Percentiles rank a stretch among this genome's conserved stretches.
These are phyloP conservation scores for Lochmaea crataegi DNA, from an alignment of 2,888 invertebrate genomes.

Conservation along the genomic window DNA sequence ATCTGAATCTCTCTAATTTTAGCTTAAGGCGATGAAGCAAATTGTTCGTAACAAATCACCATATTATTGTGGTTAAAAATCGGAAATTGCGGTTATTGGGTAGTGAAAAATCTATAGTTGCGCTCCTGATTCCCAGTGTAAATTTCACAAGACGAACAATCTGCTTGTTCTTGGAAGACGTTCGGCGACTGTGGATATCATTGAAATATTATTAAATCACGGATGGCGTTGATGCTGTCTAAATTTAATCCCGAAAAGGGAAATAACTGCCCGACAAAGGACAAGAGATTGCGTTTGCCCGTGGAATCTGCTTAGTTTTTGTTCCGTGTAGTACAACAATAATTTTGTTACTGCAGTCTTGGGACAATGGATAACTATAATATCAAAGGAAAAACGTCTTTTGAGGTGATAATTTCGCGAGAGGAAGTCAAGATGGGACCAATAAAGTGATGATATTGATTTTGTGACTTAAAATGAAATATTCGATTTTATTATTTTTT, in stretches of 20 bases:
- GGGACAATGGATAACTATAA: background rate
- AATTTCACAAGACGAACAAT: background rate
- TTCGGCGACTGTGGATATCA: conserved; percentile 19
- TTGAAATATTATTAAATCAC: conserved; percentile 28
- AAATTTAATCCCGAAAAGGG: conserved; percentile 10
- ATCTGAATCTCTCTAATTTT: too few relatives aligned
- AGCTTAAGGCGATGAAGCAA: too few relatives aligned
- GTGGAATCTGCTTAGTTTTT: conserved; percentile 6
- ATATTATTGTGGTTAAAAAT: too few relatives aligned
- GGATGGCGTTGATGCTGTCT: conserved; percentile 1
- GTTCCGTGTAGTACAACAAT: background rate
- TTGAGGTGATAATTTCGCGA: too few relatives aligned
- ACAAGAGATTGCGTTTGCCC: conserved; percentile 8
- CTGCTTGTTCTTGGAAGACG: conserved; percentile 7
- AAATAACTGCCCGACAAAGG: conserved; percentile 14
- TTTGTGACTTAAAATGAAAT: too few relatives aligned
- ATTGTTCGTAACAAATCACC: too few relatives aligned
- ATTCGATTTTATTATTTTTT: too few relatives aligned
- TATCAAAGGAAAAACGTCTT: background rate
- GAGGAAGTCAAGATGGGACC: too few relatives aligned
- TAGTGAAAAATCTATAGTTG: background rate
- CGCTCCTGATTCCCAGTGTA: background rate
- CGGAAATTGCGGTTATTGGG: too few relatives aligned
- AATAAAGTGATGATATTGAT: too few relatives aligned
- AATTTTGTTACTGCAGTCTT: background rate